phyloP scores from a whole-genome alignment of 2,888 invertebrate genomes.

The Acrobasis repandana region DNA sequence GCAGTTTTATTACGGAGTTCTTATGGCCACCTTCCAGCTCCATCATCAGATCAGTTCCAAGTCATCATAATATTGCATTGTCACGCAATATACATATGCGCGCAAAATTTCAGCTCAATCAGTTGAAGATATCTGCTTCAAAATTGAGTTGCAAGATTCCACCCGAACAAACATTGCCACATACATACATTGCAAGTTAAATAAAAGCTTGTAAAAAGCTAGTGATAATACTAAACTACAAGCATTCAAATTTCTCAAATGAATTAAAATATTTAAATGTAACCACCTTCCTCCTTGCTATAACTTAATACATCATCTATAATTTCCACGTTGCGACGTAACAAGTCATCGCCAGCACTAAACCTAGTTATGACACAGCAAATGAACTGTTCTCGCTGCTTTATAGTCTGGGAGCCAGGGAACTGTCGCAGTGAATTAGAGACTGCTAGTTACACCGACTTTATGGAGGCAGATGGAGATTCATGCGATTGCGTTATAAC shows the following conservation, averaged over 20 bases:
- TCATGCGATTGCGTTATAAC: conserved; percentile 16
- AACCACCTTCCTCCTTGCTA: not conserved
- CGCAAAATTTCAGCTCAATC: too few species aligned
- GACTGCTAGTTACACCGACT: conserved; percentile 26
- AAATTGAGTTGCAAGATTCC: too few species aligned
- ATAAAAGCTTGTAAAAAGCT: too few species aligned
- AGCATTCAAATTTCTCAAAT: not conserved
- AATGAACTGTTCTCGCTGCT: conserved; percentile 31
- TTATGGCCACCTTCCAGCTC: too few species aligned
- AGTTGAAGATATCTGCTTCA: too few species aligned
- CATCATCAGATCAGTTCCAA: too few species aligned
- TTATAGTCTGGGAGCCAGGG: conserved; percentile 27
- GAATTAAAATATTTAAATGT: not conserved
- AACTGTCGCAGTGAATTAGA: conserved; percentile 27
- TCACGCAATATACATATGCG: too few species aligned
- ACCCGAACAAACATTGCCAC: too few species aligned
- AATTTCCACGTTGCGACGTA: conserved; percentile 12
- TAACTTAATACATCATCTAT: conserved; percentile 12
- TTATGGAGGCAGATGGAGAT: conserved; percentile 18
- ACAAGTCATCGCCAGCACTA: conserved; percentile 21
- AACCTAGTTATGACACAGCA: conserved; percentile 25
- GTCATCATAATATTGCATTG: too few species aligned
- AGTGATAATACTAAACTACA: not conserved
- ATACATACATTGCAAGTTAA: too few species aligned
- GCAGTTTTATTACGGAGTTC: too few species aligned